Evolutionary conservation across 2,888 invertebrate genomes (phyloP), one percentile per base, ranked within the genome.

Genomic region (Nebria salina): DNA sequence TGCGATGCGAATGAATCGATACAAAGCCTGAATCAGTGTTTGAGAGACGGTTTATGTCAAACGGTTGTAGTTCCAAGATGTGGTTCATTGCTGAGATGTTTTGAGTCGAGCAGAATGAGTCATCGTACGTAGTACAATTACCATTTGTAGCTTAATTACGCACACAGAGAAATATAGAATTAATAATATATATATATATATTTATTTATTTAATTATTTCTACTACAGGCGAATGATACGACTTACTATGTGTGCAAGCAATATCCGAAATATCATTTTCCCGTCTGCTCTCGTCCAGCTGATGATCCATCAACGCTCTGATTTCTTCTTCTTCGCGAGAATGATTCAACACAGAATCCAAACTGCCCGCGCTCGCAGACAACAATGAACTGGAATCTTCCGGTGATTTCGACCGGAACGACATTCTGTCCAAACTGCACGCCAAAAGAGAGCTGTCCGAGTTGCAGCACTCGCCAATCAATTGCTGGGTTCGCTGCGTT

Each of bases 281-380:
- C 20, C 85, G 76, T 15, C 65, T 84, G 82, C 88, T 70, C 6
- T 70, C 70, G n/a, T 70, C 70, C 70, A 70, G 8, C 25, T 70
- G 70, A 9, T 89, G 90, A 84, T 91, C 92, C 92, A 92, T 92
- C 76, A 93, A 89, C 43, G 91, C 91, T 83, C 93, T 91, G 54
- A 93, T 91, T 88, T 95, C 95, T 84, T 93, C 93, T 86, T 95
- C 96, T 85, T 95, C 94, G 82, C 95, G 92, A n/a, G 96, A 96
- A 85, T 94, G 95, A 89, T 97, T 97, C 85, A 96, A 90, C 88
- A 96, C 95, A 0, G 97, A 97, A 88, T 97, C 96, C 85, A 96
- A 90, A 85, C 97, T 97, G 77, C 96, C 96, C 79, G 94, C 94
- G 85, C 95, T 94, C 84, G 91, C 92, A 82, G 92, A 92, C 79